Conservation (phyloP, 2,888 invertebrate genomes). For the Macrophya annulata region DNA sequence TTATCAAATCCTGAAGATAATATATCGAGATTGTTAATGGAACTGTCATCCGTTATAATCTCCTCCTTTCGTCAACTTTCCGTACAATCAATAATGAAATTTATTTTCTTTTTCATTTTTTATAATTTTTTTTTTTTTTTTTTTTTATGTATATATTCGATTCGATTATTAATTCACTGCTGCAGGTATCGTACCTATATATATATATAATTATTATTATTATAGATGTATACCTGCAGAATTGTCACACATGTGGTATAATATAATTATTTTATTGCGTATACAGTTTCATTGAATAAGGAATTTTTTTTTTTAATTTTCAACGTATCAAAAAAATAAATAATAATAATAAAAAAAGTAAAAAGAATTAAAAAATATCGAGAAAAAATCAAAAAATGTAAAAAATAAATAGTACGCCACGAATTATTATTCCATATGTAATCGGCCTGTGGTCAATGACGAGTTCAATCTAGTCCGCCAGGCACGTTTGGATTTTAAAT, state of each 20-base stretch:
- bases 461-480: slow-evolving; percentile 45
- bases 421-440: slow-evolving; percentile 7
- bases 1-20: neutral
- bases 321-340: too few relatives aligned
- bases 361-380: neutral
- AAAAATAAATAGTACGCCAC: slow-evolving; percentile 5
- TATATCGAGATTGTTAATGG: neutral
- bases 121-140: neutral
- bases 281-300: too few relatives aligned
- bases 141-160: neutral
- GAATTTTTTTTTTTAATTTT: too few relatives aligned
- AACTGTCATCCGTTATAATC: slow-evolving; percentile 1
- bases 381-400: neutral
- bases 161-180: too few relatives aligned
- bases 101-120: neutral
- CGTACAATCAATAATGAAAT: neutral
- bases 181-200: too few relatives aligned
- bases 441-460: slow-evolving; percentile 48
- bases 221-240: too few relatives aligned
- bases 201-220: too few relatives aligned
- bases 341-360: too few relatives aligned
- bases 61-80: slow-evolving; percentile 16
- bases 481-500: slow-evolving; percentile 51
- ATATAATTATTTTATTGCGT: too few relatives aligned
- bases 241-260: too few relatives aligned